Percentiles rank a stretch among this genome's conserved stretches.
phyloP scores from a whole-genome alignment of 2,888 invertebrate species.

The Vanessa cardui region DNA sequence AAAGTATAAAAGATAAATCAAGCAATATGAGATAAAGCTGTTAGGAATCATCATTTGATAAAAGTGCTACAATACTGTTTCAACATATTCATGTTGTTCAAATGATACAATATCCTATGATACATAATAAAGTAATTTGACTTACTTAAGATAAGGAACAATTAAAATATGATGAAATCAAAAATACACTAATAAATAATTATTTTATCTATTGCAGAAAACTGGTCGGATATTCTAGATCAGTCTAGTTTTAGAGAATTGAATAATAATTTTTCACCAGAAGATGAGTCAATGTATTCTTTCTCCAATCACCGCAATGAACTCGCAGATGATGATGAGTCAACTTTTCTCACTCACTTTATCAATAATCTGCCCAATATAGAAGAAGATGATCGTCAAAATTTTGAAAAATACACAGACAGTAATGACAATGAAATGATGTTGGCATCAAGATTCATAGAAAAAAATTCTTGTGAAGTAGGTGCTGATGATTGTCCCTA shows the following conservation, averaged over 20 bases:
- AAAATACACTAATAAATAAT: neutral
- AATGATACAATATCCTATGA: no score
- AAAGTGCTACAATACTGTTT: neutral
- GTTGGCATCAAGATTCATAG: constrained; percentile 73
- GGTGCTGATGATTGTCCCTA: constrained; percentile 84
- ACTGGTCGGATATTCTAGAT: constrained; percentile 77
- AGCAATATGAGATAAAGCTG: no score
- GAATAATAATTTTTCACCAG: constrained; percentile 67
- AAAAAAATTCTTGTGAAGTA: constrained; percentile 84
- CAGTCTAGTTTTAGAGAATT: constrained; percentile 71
- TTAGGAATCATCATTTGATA: neutral
- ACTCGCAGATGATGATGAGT: constrained; percentile 66
- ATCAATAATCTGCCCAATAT: constrained; percentile 69
- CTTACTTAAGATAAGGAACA: neutral
- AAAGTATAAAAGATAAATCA: no score
- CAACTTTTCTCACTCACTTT: constrained; percentile 66
- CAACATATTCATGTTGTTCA: neutral
- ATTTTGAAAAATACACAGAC: constrained; percentile 68
- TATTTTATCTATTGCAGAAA: constrained; percentile 57
- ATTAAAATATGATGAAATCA: no score
- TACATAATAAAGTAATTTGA: neutral
- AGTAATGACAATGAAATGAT: constrained; percentile 72
- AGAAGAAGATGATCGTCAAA: constrained; percentile 65
- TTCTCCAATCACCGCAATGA: constrained; percentile 64
- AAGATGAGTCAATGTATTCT: constrained; percentile 71